Evolutionary conservation across 2,797 vertebrate species (phyloP), one percentile per base, ranked within the genome.

Genomic region (Percopsis omiscomaycus): DNA sequence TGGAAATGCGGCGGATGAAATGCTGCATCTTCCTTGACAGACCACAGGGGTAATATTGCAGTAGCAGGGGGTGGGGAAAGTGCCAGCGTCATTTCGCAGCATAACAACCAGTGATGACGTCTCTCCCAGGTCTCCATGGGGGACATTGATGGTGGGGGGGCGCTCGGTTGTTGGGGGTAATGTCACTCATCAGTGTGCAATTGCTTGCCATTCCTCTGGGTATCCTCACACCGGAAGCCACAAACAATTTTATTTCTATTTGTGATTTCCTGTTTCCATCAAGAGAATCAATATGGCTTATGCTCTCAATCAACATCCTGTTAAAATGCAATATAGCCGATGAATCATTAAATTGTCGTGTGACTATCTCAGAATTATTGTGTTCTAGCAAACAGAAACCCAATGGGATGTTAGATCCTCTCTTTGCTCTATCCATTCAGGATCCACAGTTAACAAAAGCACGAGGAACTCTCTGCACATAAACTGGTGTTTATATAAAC

Each of bases 181-280:
- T 89, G 90, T 87, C 89, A 89, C 91, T 92, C 89, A 92, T 90
- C 88, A 79, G 82, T 78, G 83, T 75, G 84, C 90, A 89, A 92
- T 92, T 90, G 89, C 86, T 84, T 85, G 80, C 85, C 77, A 68
- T 84, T 90, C 91, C 90, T 91, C 80, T 51, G 87, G 88, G 88
- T 86, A 83, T 68, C 84, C 89, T 88, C 89, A 91, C 91, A 88
- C 87, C 86, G 86, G 90, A 90, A 92, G 92, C 88, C 91, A 91
- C 89, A 91, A 89, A 92, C 86, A 64, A 89, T 92, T 91, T 89
- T 92, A 91, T 92, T 93, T 92, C 89, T 89, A 91, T 92, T 90
- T 79, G 84, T 84, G 89, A 91, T 94, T 93, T 94, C 92, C 93
- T 93, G 91, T 92, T 91, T 92, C 90, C 91, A 91, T 92, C 89